Evolutionary conservation across 1,140 invertebrate species (phyloP).

Genomic region (Arctopsyche grandis): DNA sequence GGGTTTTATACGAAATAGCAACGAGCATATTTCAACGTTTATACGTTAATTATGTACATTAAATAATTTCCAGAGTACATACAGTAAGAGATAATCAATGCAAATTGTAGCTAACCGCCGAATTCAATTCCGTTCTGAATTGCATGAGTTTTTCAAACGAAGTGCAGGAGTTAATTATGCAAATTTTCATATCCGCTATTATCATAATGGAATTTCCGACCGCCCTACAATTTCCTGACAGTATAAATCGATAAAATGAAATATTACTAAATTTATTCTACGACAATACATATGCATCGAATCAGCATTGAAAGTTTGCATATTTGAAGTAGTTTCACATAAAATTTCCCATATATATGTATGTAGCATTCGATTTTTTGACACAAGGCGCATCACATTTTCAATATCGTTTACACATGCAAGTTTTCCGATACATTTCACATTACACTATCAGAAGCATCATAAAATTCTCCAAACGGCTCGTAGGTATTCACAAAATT

Average conservation of each 20-base stretch:
- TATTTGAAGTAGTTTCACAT: no score
- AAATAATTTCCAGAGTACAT: no score
- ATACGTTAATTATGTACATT: no score
- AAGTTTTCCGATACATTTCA: constrained; percentile 11
- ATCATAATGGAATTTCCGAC: not conserved
- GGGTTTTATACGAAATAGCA: not conserved
- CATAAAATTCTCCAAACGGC: not conserved
- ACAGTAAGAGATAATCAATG: no score
- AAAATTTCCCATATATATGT: no score
- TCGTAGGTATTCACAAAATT: no score
- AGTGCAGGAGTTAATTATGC: constrained; percentile 2
- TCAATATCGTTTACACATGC: constrained; percentile 32
- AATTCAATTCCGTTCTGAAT: not conserved
- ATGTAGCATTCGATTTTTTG: not conserved
- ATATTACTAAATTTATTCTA: no score
- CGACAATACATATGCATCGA: no score
- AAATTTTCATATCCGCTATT: constrained; percentile 3
- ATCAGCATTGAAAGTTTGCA: no score
- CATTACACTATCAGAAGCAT: not conserved
- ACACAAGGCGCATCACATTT: constrained; percentile 3
- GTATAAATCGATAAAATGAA: no score
- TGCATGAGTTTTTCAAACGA: not conserved
- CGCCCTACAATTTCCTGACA: no score
- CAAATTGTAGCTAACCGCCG: not conserved
- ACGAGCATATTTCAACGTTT: no score